Percentiles rank a stretch among this genome's conserved stretches.
These are phyloP conservation scores for Tenthredo amoena DNA, from an alignment of 2,888 invertebrate species.

Conservation along the genomic window DNA sequence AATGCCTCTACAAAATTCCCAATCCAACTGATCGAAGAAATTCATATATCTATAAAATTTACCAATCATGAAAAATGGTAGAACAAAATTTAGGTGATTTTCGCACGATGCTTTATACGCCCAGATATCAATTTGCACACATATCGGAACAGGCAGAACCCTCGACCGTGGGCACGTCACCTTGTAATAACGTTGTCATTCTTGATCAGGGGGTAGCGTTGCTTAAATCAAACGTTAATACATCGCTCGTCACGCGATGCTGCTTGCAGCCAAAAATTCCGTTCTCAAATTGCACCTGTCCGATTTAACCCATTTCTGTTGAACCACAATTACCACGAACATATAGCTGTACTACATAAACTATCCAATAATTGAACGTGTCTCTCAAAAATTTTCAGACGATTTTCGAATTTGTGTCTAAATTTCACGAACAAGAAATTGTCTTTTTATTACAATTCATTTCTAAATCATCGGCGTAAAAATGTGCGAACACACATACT, in stretches of 20 bases:
- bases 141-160: not conserved
- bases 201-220: constrained; percentile 3
- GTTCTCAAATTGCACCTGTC: constrained; percentile 3
- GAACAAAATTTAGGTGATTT: not conserved
- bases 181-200: constrained; percentile 3
- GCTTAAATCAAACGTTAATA: constrained; percentile 27
- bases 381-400: not conserved
- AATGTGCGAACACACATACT: not conserved
- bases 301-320: not conserved
- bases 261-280: constrained; percentile 6
- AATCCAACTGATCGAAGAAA: not conserved
- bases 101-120: not conserved
- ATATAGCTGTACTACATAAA: not conserved
- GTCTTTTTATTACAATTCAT: not conserved
- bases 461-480: not conserved
- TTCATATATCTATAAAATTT: not conserved
- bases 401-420: not conserved
- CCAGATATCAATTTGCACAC: not conserved
- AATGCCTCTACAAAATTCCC: not conserved
- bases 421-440: not conserved
- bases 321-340: not conserved
- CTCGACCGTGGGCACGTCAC: constrained; percentile 17
- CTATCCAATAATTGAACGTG: not conserved
- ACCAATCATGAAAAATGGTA: not conserved
- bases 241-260: constrained; percentile 27